A percentile compares a stretch with the other conserved stretches of the same genome.
These are phyloP conservation scores for Chrysotoxum bicinctum DNA, from an alignment of 2,888 invertebrate species.

Conservation along the genomic window DNA sequence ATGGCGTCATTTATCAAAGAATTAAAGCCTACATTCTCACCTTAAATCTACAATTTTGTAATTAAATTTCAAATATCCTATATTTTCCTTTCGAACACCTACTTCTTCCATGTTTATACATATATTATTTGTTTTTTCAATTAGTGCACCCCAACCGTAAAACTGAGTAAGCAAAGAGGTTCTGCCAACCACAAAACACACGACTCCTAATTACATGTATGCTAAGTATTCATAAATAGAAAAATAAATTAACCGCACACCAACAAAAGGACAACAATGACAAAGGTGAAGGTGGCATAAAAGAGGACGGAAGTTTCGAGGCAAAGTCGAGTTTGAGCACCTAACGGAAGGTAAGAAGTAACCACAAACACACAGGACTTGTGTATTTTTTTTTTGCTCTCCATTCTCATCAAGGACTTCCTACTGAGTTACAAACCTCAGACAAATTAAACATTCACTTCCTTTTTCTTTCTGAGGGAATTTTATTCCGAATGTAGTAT, in stretches of 20 bases:
- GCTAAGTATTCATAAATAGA: slow-evolving; percentile 7
- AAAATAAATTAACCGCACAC: slow-evolving; percentile 21
- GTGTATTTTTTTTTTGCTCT: not conserved
- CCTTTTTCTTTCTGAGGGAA: not conserved
- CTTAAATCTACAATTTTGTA: not conserved
- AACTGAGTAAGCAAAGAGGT: slow-evolving; percentile 39
- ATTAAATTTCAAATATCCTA: not conserved
- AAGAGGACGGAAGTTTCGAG: not conserved
- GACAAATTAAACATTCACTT: slow-evolving; percentile 5
- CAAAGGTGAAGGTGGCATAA: not conserved
- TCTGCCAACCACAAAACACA: not conserved
- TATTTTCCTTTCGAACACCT: not conserved
- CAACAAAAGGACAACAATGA: not conserved
- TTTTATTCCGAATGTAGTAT: not conserved
- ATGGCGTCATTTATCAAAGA: not conserved
- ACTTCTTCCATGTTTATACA: not conserved
- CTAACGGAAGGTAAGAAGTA: slow-evolving; percentile 6
- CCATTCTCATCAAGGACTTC: not conserved
- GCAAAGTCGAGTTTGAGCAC: slow-evolving; percentile 8
- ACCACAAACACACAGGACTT: slow-evolving; percentile 16
- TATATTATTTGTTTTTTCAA: too few relatives aligned
- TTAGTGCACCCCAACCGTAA: slow-evolving; percentile 46
- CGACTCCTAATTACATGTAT: slow-evolving; percentile 30
- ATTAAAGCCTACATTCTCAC: not conserved
- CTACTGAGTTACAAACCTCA: not conserved